A percentile compares a stretch with the other conserved stretches of the same genome.
These are phyloP conservation scores for Hipposideros armiger DNA, from an alignment of 2,113 vertebrate species.

Conservation along the genomic window DNA sequence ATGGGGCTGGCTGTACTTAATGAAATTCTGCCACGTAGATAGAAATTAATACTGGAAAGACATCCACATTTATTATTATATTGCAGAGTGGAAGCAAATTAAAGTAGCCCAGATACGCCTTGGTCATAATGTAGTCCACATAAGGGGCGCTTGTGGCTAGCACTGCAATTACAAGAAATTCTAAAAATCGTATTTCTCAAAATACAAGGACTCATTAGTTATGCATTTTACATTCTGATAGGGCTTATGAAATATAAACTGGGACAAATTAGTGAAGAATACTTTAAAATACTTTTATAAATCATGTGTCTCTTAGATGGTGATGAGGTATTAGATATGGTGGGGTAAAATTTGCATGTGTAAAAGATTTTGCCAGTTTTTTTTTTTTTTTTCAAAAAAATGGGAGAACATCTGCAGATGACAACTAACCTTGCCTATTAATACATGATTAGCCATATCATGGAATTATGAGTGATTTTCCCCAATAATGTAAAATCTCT, in stretches of 20 bases:
- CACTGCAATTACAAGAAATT: constrained; percentile 28
- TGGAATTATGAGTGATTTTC: neutral
- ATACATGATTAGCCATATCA: neutral
- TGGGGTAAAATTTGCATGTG: neutral
- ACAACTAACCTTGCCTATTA: neutral
- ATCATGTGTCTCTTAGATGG: neutral
- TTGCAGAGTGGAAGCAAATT: constrained; percentile 74
- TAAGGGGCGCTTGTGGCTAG: neutral
- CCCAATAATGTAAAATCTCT: neutral
- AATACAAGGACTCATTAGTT: constrained; percentile 1
- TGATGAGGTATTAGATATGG: neutral
- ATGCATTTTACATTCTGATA: constrained; percentile 8
- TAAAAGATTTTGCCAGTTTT: neutral
- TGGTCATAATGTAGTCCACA: constrained; percentile 57
- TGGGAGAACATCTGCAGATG: neutral
- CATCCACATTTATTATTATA: constrained; percentile 77
- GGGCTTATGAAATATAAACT: constrained; percentile 35
- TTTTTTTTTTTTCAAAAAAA: constrained; percentile 33
- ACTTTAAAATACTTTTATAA: neutral
- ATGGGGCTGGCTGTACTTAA: constrained; percentile 72
- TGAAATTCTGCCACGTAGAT: constrained; percentile 80
- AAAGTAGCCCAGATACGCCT: constrained; percentile 70
- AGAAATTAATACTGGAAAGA: constrained; percentile 77
- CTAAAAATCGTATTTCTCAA: constrained; percentile 51
- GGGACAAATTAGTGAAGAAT: neutral